Evolutionary conservation across 2,888 invertebrate genomes (phyloP).

Genomic region (Trichogramma dendrolimi): DNA sequence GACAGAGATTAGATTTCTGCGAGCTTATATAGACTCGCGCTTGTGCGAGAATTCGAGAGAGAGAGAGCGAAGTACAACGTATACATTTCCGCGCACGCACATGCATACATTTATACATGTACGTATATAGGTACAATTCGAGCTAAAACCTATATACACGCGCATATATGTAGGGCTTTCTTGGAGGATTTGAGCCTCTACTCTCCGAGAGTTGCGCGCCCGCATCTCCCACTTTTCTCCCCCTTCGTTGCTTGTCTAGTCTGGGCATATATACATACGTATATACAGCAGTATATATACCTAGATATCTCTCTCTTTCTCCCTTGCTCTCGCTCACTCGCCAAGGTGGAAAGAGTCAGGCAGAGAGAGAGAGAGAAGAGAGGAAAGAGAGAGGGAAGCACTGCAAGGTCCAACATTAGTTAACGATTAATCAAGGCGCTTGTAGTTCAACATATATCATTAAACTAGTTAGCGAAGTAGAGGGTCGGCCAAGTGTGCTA

Average conservation of each 20-base stretch:
- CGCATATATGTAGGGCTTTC: constrained; percentile 22
- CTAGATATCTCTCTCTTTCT: constrained; percentile 29
- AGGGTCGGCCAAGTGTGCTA: constrained; percentile 52
- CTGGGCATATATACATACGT: too few relatives aligned
- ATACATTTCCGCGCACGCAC: constrained; percentile 14
- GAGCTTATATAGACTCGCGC: constrained; percentile 30
- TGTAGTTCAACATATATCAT: constrained; percentile 54
- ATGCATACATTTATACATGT: constrained; percentile 1
- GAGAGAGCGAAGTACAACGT: constrained; percentile 14
- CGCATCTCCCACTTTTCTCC: constrained; percentile 30
- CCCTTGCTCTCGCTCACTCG: constrained; percentile 29
- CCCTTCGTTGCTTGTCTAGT: constrained; percentile 7
- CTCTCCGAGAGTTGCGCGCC: constrained; percentile 31
- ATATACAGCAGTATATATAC: neutral
- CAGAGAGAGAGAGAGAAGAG: neutral
- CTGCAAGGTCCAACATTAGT: constrained; percentile 53
- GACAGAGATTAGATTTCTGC: constrained; percentile 50
- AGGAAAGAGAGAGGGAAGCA: constrained; percentile 36
- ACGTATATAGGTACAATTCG: too few relatives aligned
- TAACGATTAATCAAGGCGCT: constrained; percentile 54
- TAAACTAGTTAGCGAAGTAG: constrained; percentile 54
- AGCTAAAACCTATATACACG: too few relatives aligned
- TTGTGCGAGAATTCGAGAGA: constrained; percentile 36
- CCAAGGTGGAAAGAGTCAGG: constrained; percentile 2
- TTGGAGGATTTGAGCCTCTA: constrained; percentile 27